Conservation (phyloP, 2,888 invertebrate genomes). For the Capitulum mitella region DNA sequence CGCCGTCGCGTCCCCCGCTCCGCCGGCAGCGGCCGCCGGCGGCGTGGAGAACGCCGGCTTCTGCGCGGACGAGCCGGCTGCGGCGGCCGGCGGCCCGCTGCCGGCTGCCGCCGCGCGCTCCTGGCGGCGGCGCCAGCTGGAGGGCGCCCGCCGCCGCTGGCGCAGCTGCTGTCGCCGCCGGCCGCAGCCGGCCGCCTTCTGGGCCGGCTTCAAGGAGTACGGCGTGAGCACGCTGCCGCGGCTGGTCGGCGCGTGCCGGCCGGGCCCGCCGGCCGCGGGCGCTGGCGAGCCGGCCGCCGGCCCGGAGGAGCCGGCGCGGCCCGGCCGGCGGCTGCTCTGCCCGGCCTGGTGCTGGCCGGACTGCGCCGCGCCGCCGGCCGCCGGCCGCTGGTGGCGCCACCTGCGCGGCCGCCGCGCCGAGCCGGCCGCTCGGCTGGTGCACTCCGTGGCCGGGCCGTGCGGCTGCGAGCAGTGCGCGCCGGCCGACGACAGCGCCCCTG, state of each 20-base stretch:
- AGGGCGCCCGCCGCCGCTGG: background rate
- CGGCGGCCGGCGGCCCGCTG: background rate
- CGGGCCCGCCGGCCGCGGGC: background rate
- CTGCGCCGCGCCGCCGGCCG: background rate
- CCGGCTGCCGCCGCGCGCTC: background rate
- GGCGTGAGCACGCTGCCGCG: background rate
- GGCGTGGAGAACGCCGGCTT: background rate
- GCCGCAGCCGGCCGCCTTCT: background rate
- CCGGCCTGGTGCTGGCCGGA: too few relatives aligned
- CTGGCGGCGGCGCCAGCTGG: background rate
- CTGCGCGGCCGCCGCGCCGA: background rate
- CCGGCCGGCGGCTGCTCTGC: background rate
- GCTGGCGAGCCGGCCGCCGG: background rate
- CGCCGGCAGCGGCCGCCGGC: too few relatives aligned
- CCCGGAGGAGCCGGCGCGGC: background rate
- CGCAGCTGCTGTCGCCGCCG: background rate
- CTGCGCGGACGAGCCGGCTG: background rate
- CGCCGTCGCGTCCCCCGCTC: too few relatives aligned
- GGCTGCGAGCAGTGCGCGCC: background rate
- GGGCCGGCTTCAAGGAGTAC: constrained; percentile 10
- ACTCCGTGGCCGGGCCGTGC: background rate
- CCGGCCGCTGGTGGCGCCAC: background rate
- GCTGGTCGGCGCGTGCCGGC: background rate
- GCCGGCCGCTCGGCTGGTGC: background rate
- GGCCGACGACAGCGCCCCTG: background rate